phyloP scores from a whole-genome alignment of 1,140 invertebrate species.

The Euwallacea fornicatus region DNA sequence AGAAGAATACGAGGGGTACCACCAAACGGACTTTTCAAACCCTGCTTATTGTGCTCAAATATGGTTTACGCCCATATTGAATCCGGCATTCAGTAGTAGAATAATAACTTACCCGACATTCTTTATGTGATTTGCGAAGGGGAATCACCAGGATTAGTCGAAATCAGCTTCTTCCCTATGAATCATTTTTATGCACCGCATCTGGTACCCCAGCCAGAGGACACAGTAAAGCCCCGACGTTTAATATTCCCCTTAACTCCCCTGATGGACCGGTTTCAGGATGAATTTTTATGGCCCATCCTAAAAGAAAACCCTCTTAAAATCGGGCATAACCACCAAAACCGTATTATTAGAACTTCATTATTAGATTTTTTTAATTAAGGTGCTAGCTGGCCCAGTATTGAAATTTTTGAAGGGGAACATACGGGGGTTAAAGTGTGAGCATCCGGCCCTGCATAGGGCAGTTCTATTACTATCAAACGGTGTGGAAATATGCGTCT shows the following conservation, averaged over 20 bases:
- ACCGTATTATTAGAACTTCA: slow-evolving; percentile 2
- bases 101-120: slow-evolving; percentile 30
- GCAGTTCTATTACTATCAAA: slow-evolving; percentile 26
- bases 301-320: slow-evolving; percentile 21
- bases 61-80: slow-evolving; percentile 23
- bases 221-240: slow-evolving; percentile 21
- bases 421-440: background rate
- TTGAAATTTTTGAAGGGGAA: background rate
- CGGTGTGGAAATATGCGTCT: slow-evolving; percentile 25
- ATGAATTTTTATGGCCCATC: slow-evolving; percentile 37
- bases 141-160: slow-evolving; percentile 29
- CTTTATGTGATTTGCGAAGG: slow-evolving; percentile 29
- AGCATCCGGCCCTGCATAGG: slow-evolving; percentile 14
- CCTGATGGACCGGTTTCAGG: slow-evolving; percentile 35
- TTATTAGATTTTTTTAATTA: slow-evolving; percentile 16
- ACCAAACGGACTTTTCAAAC: background rate
- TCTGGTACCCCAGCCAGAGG: slow-evolving; percentile 30
- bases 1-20: background rate
- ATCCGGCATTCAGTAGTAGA: slow-evolving; percentile 6
- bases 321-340: slow-evolving; percentile 16
- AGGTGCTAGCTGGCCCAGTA: background rate
- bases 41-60: slow-evolving; percentile 6
- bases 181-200: slow-evolving; percentile 39
- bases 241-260: slow-evolving; percentile 39
- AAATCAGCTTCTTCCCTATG: slow-evolving; percentile 33